phyloP scores from a whole-genome alignment of 2,888 invertebrate genomes.

The Fabriciana adippe region DNA sequence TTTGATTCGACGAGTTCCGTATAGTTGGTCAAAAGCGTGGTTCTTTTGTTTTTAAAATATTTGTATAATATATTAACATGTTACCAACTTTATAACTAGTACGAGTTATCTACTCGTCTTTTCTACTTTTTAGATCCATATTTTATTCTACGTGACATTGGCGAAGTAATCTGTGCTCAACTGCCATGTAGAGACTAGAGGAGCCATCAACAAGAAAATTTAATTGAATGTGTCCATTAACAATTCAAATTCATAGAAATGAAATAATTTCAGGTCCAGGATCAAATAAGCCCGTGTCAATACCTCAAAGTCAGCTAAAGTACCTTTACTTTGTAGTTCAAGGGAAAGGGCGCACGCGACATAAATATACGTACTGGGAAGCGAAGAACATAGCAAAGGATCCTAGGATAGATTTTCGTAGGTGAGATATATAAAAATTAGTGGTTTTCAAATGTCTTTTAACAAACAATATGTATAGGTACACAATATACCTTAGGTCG shows the following conservation, averaged over 20 bases:
- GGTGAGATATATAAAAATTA: conserved; percentile 46
- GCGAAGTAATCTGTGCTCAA: too few species aligned
- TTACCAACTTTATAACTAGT: too few species aligned
- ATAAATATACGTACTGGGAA: conserved; percentile 67
- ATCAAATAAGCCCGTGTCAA: conserved; percentile 64
- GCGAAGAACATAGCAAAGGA: conserved; percentile 66
- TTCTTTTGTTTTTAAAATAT: too few species aligned
- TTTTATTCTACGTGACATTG: too few species aligned
- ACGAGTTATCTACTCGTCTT: too few species aligned
- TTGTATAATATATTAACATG: too few species aligned
- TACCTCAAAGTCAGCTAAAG: conserved; percentile 66
- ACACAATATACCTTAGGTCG: neutral
- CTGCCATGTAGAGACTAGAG: too few species aligned
- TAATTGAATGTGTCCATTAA: neutral
- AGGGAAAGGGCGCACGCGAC: conserved; percentile 60
- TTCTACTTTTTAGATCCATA: too few species aligned
- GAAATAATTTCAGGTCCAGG: conserved; percentile 61
- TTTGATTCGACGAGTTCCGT: too few species aligned
- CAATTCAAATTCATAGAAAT: neutral
- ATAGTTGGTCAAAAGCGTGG: too few species aligned
- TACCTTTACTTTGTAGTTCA: conserved; percentile 71
- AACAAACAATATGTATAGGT: neutral
- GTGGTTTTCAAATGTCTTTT: neutral
- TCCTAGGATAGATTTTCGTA: conserved; percentile 66
- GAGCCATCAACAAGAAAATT: too few species aligned